Percentiles rank a stretch among this genome's conserved stretches.
Evolutionary conservation across 1,140 invertebrate genomes (phyloP).

Genomic region (Dreissena polymorpha): DNA sequence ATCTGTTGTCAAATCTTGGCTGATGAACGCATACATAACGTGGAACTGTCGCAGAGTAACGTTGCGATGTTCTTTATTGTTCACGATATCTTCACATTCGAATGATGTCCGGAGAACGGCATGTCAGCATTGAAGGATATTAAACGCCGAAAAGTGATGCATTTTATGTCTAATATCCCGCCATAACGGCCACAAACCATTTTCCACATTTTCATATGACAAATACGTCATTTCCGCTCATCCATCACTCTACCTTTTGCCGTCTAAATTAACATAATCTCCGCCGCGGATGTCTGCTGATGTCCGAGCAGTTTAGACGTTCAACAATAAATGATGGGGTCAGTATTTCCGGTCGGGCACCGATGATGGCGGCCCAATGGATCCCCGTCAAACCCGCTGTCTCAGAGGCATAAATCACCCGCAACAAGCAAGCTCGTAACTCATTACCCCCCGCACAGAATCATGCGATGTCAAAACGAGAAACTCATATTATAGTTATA

Average conservation of each 20-base stretch:
- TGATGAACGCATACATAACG: too few species aligned
- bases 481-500: constrained; percentile 53
- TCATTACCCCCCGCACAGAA: constrained; percentile 41
- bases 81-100: too few species aligned
- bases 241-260: constrained; percentile 7
- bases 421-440: constrained; percentile 16
- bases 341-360: constrained; percentile 40
- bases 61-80: too few species aligned
- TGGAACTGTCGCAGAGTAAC: too few species aligned
- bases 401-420: constrained; percentile 45
- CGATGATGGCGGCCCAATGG: constrained; percentile 38
- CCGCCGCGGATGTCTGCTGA: not conserved
- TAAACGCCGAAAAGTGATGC: not conserved
- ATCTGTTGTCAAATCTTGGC: too few species aligned
- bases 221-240: constrained; percentile 9
- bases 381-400: constrained; percentile 39
- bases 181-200: not conserved
- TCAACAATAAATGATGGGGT: constrained; percentile 48
- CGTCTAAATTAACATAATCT: constrained; percentile 5
- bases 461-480: constrained; percentile 53
- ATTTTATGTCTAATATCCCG: too few species aligned
- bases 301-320: constrained; percentile 36
- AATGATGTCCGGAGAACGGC: too few species aligned
- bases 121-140: not conserved
- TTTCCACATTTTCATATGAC: constrained; percentile 6